Evolutionary conservation across 2,797 vertebrate species (phyloP).

Genomic region (Sebastes hubbsi): DNA sequence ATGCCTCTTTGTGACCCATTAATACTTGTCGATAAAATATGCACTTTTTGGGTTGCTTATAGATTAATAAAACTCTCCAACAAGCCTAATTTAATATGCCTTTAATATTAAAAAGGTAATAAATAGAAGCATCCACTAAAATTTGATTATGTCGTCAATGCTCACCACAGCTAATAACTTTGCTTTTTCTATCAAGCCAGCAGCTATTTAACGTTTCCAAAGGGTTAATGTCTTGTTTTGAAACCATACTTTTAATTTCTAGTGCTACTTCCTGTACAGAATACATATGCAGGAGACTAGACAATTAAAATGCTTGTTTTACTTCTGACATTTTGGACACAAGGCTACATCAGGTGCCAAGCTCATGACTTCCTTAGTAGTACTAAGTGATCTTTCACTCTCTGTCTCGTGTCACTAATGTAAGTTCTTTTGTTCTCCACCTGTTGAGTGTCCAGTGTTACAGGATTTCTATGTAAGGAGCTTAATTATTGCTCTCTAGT

Average conservation of each 20-base stretch:
- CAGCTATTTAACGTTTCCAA: background rate
- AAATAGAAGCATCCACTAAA: constrained; percentile 1
- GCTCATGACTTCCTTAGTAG: background rate
- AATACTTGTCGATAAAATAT: background rate
- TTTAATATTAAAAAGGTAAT: constrained; percentile 21
- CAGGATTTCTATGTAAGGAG: background rate
- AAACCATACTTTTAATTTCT: background rate
- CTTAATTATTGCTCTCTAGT: background rate
- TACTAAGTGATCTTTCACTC: background rate
- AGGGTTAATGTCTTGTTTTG: background rate
- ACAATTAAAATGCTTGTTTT: background rate
- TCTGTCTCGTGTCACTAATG: background rate
- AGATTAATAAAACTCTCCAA: background rate
- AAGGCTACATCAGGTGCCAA: too few species aligned
- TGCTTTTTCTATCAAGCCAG: background rate
- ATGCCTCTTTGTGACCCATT: too few species aligned
- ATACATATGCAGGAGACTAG: background rate
- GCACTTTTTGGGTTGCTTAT: background rate
- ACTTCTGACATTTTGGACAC: background rate
- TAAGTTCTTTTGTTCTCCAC: background rate
- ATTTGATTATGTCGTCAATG: constrained; percentile 8
- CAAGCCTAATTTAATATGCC: constrained; percentile 1
- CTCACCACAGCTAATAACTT: background rate
- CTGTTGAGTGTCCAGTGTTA: background rate
- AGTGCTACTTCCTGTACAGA: background rate